These are phyloP conservation scores for Drosophila aldrichi DNA, from an alignment of 2,888 invertebrate species.

Conservation along the genomic window DNA sequence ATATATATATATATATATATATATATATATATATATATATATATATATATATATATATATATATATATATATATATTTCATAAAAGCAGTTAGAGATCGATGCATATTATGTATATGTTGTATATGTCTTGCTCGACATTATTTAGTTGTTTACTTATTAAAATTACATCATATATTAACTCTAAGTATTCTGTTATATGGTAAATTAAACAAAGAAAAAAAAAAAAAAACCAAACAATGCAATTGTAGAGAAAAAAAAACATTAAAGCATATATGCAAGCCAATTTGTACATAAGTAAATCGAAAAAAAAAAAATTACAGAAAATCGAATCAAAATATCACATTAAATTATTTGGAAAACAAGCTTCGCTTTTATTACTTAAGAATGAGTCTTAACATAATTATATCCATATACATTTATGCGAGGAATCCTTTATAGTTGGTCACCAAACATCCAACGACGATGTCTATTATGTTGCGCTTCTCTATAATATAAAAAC, in stretches of 20 bases:
- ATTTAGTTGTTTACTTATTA: slow-evolving; percentile 65
- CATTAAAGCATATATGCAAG: slow-evolving; percentile 59
- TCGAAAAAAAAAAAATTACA: slow-evolving; percentile 33
- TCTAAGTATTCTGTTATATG: slow-evolving; percentile 71
- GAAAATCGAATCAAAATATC: slow-evolving; percentile 55
- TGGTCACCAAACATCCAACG: not conserved
- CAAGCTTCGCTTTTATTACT: slow-evolving; percentile 49
- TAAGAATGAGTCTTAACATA: not conserved
- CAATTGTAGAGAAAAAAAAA: slow-evolving; percentile 64
- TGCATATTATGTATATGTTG: slow-evolving; percentile 27
- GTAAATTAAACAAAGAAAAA: slow-evolving; percentile 50
- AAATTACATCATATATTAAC: slow-evolving; percentile 45
- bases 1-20: not conserved
- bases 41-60: slow-evolving; percentile 18
- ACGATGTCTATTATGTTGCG: slow-evolving; percentile 20
- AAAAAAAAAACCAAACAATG: slow-evolving; percentile 60
- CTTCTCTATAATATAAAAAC: slow-evolving; percentile 53
- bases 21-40: slow-evolving; percentile 8
- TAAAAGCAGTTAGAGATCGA: slow-evolving; percentile 30
- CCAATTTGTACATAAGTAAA: slow-evolving; percentile 73
- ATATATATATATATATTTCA: slow-evolving; percentile 17
- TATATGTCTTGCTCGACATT: slow-evolving; percentile 32
- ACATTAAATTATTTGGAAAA: slow-evolving; percentile 74
- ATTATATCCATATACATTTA: not conserved
- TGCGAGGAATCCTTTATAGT: not conserved